Conservation (phyloP, 2,888 invertebrate genomes). For the Drosophila longiperda region DNA sequence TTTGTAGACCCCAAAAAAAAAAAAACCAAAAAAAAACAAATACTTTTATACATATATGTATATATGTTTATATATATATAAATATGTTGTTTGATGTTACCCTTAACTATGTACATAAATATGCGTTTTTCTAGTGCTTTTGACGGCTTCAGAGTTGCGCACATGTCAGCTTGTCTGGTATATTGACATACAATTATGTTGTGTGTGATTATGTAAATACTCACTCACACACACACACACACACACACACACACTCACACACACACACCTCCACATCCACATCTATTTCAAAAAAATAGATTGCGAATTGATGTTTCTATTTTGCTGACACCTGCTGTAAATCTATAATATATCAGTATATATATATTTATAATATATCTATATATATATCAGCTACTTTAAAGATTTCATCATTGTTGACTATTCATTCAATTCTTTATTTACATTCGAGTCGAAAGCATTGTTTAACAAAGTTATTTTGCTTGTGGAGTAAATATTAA, state of each 20-base stretch:
- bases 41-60: neutral
- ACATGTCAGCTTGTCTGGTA: slow-evolving; percentile 43
- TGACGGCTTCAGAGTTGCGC: slow-evolving; percentile 26
- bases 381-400: neutral
- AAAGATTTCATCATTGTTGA: neutral
- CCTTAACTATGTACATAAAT: neutral
- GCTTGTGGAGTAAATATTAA: neutral
- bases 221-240: neutral
- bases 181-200: slow-evolving; percentile 17
- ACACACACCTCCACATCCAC: neutral
- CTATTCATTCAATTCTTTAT: neutral
- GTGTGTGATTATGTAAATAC: slow-evolving; percentile 20
- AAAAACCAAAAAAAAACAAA: slow-evolving; percentile 13
- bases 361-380: neutral
- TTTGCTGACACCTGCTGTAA: slow-evolving; percentile 6
- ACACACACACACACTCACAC: neutral
- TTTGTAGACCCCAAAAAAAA: slow-evolving; percentile 55
- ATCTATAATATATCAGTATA: no score
- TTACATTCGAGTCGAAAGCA: neutral
- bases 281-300: slow-evolving; percentile 12
- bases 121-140: slow-evolving; percentile 9
- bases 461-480: neutral
- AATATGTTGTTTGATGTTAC: slow-evolving; percentile 48
- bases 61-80: neutral
- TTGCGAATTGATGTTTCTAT: slow-evolving; percentile 1